phyloP scores from a whole-genome alignment of 2,113 vertebrate species.

The Siphamia tubifer region DNA sequence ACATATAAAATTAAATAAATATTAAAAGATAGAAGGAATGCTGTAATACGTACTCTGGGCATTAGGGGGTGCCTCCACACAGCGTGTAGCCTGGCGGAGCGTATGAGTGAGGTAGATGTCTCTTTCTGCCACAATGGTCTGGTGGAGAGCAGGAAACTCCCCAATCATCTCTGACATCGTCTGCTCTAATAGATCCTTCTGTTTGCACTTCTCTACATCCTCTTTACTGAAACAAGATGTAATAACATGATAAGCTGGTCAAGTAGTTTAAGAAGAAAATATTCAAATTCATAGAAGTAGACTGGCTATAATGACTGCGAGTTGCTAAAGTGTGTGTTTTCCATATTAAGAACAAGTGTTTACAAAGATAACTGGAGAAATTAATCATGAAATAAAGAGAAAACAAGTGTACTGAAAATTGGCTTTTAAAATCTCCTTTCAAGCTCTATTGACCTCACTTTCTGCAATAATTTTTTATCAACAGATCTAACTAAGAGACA shows the following conservation, averaged over 20 bases:
- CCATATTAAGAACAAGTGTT: too few species aligned
- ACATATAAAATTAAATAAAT: too few species aligned
- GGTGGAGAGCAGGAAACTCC: constrained; percentile 97
- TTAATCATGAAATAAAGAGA: too few species aligned
- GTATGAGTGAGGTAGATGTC: constrained; percentile 97
- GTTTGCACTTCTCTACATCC: constrained; percentile 98
- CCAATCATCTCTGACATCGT: constrained; percentile 99
- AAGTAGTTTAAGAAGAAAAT: background rate
- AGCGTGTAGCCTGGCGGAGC: constrained; percentile 92
- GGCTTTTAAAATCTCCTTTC: background rate
- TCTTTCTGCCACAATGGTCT: constrained; percentile 95
- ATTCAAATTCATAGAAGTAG: too few species aligned
- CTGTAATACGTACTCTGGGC: constrained; percentile 74
- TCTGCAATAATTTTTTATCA: background rate
- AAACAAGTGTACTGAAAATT: background rate
- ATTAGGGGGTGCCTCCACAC: constrained; percentile 87
- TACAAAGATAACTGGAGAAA: too few species aligned
- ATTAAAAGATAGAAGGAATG: background rate
- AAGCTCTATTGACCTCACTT: background rate
- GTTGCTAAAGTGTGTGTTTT: background rate
- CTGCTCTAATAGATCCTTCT: constrained; percentile 97
- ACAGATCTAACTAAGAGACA: background rate
- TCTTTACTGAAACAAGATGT: constrained; percentile 86
- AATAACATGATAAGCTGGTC: background rate
- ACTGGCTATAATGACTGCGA: too few species aligned